phyloP scores from a whole-genome alignment of 2,888 invertebrate species.

The Drosophila longiperda region DNA sequence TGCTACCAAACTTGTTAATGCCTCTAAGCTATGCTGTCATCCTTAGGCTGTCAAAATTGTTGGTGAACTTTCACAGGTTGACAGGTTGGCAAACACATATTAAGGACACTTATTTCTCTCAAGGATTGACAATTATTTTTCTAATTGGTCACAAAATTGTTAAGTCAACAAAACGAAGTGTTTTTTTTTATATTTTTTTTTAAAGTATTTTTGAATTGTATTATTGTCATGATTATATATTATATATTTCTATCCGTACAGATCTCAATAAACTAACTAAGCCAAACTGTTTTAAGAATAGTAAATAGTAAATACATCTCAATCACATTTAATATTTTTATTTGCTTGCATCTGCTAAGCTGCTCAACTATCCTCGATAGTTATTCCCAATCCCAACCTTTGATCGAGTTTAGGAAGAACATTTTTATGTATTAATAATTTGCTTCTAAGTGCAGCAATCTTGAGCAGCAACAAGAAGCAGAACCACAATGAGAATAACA shows the following conservation, averaged over 20 bases:
- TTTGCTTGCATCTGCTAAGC: constrained; percentile 13
- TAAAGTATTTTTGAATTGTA: background rate
- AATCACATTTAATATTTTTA: background rate
- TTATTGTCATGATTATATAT: background rate
- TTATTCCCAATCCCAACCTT: background rate
- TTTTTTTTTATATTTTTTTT: background rate
- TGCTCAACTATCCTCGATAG: constrained; percentile 12
- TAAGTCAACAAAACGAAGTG: background rate
- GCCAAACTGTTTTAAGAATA: background rate
- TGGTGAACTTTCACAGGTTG: constrained; percentile 30
- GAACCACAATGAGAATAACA: constrained; percentile 8
- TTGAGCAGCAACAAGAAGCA: constrained; percentile 15
- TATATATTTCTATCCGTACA: background rate
- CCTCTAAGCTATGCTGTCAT: constrained; percentile 38
- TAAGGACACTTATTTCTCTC: constrained; percentile 18
- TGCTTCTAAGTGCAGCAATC: constrained; percentile 73
- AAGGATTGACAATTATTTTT: constrained; percentile 18
- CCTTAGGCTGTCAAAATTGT: constrained; percentile 46
- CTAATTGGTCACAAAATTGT: constrained; percentile 14
- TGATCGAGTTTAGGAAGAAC: constrained; percentile 29
- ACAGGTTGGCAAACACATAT: constrained; percentile 23
- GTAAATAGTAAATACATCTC: background rate
- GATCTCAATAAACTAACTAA: background rate
- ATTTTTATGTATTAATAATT: constrained; percentile 76
- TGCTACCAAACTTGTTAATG: constrained; percentile 15